A percentile compares a stretch with the other conserved stretches of the same genome.
phyloP scores from a whole-genome alignment of 2,888 invertebrate genomes.

The Drosophila affinis region DNA sequence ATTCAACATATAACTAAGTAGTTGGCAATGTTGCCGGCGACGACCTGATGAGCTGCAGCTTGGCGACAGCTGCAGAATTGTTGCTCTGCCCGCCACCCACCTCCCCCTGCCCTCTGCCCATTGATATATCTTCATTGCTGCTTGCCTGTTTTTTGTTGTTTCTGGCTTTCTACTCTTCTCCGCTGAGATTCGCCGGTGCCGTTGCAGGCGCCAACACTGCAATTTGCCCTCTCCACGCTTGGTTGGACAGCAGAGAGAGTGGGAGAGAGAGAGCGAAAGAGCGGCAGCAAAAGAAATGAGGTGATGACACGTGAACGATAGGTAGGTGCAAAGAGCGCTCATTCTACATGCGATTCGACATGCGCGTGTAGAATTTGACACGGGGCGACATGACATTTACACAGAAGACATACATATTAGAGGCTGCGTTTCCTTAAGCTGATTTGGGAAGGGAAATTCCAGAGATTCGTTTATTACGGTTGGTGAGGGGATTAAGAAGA shows the following conservation, averaged over 20 bases:
- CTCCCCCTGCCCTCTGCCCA: background rate
- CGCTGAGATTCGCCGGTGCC: slow-evolving; percentile 11
- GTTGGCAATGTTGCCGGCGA: slow-evolving; percentile 46
- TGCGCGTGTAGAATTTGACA: background rate
- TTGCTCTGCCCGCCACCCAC: background rate
- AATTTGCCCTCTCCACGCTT: slow-evolving; percentile 38
- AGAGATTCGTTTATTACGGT: background rate
- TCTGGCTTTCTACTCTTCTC: slow-evolving; percentile 9
- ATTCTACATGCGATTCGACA: slow-evolving; percentile 43
- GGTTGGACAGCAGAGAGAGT: slow-evolving; percentile 2
- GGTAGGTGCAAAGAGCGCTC: slow-evolving; percentile 23
- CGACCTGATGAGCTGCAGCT: slow-evolving; percentile 45
- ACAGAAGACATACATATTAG: background rate
- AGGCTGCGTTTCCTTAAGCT: background rate
- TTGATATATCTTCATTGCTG: slow-evolving; percentile 22
- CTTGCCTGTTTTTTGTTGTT: slow-evolving; percentile 28
- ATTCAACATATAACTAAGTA: slow-evolving; percentile 23
- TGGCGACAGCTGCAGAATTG: background rate
- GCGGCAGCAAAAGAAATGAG: slow-evolving; percentile 8
- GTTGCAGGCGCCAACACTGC: slow-evolving; percentile 37
- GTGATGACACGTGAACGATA: slow-evolving; percentile 29
- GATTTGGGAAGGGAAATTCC: background rate
- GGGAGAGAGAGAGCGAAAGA: slow-evolving; percentile 6
- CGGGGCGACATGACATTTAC: background rate
- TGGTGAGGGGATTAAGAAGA: background rate